Percentiles rank a stretch among this genome's conserved stretches.
phyloP scores from a whole-genome alignment of 1,140 invertebrate genomes.

The Danaus plexippus region DNA sequence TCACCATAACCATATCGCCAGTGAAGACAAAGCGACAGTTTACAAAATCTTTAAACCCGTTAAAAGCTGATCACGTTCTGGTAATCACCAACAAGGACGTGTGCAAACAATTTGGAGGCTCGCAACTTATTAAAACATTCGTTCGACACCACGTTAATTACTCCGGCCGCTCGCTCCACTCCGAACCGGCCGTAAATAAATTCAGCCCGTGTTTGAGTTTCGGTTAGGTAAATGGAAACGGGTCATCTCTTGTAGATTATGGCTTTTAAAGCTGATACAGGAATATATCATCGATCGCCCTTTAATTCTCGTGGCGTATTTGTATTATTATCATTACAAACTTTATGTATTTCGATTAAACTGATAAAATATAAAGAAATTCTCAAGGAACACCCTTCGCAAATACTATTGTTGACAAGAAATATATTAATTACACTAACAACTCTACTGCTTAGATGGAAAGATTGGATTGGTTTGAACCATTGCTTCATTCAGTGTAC shows the following conservation, averaged over 20 bases:
- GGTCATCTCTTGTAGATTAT: constrained; percentile 32
- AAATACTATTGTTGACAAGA: too few relatives aligned
- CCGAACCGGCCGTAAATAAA: constrained; percentile 46
- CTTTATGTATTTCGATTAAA: too few relatives aligned
- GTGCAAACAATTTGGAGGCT: constrained; percentile 49
- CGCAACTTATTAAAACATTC: constrained; percentile 60
- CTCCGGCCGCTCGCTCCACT: constrained; percentile 41
- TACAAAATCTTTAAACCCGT: constrained; percentile 24
- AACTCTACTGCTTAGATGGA: too few relatives aligned
- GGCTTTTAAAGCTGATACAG: constrained; percentile 20
- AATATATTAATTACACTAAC: too few relatives aligned
- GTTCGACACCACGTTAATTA: constrained; percentile 59
- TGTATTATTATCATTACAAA: too few relatives aligned
- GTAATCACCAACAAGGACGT: constrained; percentile 33
- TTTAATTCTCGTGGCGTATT: too few relatives aligned
- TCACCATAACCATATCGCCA: too few relatives aligned
- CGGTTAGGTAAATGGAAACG: constrained; percentile 33
- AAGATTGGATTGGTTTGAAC: too few relatives aligned
- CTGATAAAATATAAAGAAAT: too few relatives aligned
- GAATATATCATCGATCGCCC: background rate
- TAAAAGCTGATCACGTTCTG: constrained; percentile 27
- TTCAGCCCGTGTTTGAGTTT: constrained; percentile 48
- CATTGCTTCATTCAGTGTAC: too few relatives aligned
- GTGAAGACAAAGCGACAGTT: constrained; percentile 1
- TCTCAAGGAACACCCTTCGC: too few relatives aligned